phyloP scores from a whole-genome alignment of 2,797 vertebrate genomes.

The Sebastes matsubarae region DNA sequence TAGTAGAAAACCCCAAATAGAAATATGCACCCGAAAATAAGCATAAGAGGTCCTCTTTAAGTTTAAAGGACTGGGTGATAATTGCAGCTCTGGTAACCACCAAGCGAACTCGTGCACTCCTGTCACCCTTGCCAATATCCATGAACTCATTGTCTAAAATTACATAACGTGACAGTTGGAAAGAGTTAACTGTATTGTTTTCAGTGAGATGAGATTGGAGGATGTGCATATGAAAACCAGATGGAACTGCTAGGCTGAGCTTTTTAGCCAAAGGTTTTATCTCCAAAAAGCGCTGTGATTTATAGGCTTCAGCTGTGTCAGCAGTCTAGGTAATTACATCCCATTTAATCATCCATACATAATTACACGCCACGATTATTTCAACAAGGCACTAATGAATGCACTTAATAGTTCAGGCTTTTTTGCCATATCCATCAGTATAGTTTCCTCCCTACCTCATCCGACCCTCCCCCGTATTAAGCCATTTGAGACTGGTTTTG shows the following conservation, averaged over 20 bases:
- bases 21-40: too few species aligned
- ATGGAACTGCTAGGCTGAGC: conserved; percentile 48
- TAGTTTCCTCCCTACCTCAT: conserved; percentile 7
- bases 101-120: background rate
- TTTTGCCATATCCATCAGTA: conserved; percentile 39
- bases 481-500: conserved; percentile 25
- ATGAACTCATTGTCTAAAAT: background rate
- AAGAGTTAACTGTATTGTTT: conserved; percentile 21
- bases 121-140: background rate
- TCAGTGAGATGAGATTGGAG: conserved; percentile 11
- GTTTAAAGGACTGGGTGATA: background rate
- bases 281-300: conserved; percentile 47
- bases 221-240: conserved; percentile 49
- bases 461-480: background rate
- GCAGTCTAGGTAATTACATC: conserved; percentile 64
- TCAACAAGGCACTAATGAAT: conserved; percentile 60
- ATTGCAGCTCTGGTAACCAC: background rate
- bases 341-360: conserved; percentile 55
- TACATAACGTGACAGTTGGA: conserved; percentile 3
- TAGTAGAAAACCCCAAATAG: too few species aligned
- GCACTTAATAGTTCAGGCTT: conserved; percentile 35
- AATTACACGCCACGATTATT: conserved; percentile 60
- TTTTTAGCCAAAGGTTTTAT: conserved; percentile 47
- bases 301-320: conserved; percentile 70
- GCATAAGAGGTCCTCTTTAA: background rate